A percentile compares a stretch with the other conserved stretches of the same genome.
These are phyloP conservation scores for Atethmia centrago DNA, from an alignment of 2,888 invertebrate genomes.

Conservation along the genomic window DNA sequence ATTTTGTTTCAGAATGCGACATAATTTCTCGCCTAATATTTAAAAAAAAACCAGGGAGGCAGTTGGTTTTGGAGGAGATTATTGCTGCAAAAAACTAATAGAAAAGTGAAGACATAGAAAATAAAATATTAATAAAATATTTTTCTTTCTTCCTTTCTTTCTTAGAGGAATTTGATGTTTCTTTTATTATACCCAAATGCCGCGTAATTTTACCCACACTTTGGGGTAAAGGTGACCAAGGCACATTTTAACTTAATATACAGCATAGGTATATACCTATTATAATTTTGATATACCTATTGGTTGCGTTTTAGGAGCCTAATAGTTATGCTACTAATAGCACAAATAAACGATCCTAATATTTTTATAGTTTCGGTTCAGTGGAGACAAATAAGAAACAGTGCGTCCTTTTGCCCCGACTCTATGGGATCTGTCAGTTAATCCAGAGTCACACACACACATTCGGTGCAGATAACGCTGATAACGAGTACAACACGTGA, in stretches of 20 bases:
- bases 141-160: too few species aligned
- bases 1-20: too few species aligned
- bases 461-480: slow-evolving; percentile 43
- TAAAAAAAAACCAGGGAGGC: too few species aligned
- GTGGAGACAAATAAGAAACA: not conserved
- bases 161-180: not conserved
- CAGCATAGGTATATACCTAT: not conserved
- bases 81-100: not conserved
- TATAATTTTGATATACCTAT: not conserved
- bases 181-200: not conserved
- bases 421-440: slow-evolving; percentile 1
- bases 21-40: too few species aligned
- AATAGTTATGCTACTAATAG: not conserved
- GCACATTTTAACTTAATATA: not conserved
- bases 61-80: not conserved
- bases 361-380: not conserved
- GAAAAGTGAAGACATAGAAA: too few species aligned
- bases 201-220: not conserved
- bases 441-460: slow-evolving; percentile 19
- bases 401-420: not conserved
- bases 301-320: not conserved
- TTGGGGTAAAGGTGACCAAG: not conserved
- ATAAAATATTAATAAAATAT: too few species aligned
- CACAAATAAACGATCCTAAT: not conserved
- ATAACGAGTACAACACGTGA: slow-evolving; percentile 30